phyloP scores from a whole-genome alignment of 2,113 vertebrate species.

The Pachypanchax playfairii region DNA sequence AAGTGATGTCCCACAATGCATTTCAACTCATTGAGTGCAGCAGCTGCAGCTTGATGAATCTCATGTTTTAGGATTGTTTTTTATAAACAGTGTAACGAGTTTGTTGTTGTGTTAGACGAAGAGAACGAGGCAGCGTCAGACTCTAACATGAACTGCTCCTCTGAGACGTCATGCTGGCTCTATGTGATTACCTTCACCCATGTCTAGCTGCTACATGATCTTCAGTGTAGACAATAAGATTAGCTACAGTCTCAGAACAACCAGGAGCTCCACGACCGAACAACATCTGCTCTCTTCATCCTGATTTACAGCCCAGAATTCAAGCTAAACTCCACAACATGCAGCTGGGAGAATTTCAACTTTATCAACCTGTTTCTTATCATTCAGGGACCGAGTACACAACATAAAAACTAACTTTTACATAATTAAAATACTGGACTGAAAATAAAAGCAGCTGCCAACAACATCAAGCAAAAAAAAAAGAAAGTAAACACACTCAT shows the following conservation, averaged over 20 bases:
- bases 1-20: too few species aligned
- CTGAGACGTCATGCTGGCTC: slow-evolving; percentile 40
- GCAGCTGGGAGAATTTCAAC: slow-evolving; percentile 16
- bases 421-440: too few species aligned
- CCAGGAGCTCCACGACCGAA: neutral
- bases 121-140: neutral
- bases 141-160: slow-evolving; percentile 5
- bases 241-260: slow-evolving; percentile 28
- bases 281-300: slow-evolving; percentile 47
- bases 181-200: slow-evolving; percentile 40
- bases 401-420: too few species aligned
- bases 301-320: slow-evolving; percentile 46
- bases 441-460: too few species aligned
- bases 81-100: too few species aligned
- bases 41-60: too few species aligned
- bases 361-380: slow-evolving; percentile 7
- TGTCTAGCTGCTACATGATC: slow-evolving; percentile 51
- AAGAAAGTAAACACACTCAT: neutral
- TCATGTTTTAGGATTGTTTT: too few species aligned
- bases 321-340: slow-evolving; percentile 22
- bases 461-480: too few species aligned
- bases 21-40: too few species aligned
- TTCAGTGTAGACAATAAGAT: slow-evolving; percentile 40
- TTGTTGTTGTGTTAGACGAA: neutral
- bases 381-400: neutral